Conservation (phyloP, 2,888 invertebrate genomes). For the Sarcophaga caerulescens region DNA sequence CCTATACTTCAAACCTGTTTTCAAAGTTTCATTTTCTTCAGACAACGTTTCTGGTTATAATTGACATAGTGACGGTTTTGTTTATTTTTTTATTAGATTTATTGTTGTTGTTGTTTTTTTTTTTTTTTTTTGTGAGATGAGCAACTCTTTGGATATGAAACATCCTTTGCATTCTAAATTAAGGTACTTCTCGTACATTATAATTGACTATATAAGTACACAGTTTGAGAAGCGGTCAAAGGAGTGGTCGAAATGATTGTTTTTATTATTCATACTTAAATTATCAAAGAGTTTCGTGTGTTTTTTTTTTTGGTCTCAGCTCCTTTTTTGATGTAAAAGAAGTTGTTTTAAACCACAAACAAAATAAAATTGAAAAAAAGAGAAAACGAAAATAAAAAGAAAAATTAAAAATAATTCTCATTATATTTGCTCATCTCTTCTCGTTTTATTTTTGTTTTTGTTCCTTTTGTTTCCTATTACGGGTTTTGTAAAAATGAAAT, state of each 20-base stretch:
- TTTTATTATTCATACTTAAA: slow-evolving; percentile 33
- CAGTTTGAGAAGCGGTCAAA: slow-evolving; percentile 1
- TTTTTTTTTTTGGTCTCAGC: not conserved
- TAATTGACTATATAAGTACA: slow-evolving; percentile 56
- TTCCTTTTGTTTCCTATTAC: too few species aligned
- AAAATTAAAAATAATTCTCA: slow-evolving; percentile 29
- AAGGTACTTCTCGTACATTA: slow-evolving; percentile 28
- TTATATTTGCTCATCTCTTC: slow-evolving; percentile 38
- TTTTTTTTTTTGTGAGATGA: slow-evolving; percentile 10
- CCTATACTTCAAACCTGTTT: too few species aligned
- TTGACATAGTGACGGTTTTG: too few species aligned
- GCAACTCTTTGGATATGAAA: not conserved
- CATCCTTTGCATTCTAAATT: slow-evolving; percentile 27
- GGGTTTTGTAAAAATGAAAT: too few species aligned
- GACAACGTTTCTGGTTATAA: too few species aligned
- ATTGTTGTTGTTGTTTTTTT: not conserved
- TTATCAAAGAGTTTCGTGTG: slow-evolving; percentile 49
- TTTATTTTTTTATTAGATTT: too few species aligned
- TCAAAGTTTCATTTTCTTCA: too few species aligned
- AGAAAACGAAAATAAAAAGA: not conserved
- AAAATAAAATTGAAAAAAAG: not conserved
- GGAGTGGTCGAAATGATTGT: not conserved
- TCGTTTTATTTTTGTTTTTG: too few species aligned
- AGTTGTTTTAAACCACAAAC: slow-evolving; percentile 20
- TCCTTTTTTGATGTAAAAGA: slow-evolving; percentile 21